Evolutionary conservation across 2,888 invertebrate genomes (phyloP), one percentile per base, ranked within the genome.

Genomic region (Polymixis flavicincta): DNA sequence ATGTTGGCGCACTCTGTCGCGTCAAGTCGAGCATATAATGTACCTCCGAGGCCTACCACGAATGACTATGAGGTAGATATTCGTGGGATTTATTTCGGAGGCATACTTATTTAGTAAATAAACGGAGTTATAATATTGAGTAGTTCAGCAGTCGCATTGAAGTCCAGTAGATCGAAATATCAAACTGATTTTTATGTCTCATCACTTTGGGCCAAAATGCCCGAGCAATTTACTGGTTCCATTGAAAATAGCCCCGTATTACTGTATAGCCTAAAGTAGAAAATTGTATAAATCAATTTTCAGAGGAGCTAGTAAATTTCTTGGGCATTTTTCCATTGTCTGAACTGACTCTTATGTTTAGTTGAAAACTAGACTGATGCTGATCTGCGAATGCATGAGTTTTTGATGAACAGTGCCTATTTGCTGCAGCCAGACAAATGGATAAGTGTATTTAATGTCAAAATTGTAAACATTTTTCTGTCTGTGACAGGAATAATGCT

Each of bases 31-130:
- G 82, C 50, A 60, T 61, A 89, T 90, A 14, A 71, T 93, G 50
- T 93, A 5, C 93, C 92, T 93, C 92, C 89, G 87, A 92, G 91
- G 91, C 91, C 92, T 93, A 92, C 92, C 92, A 91, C 74, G 78
- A 66, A 67, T 79, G 74, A 84, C 90, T 78, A 90, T 83, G 61
- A 45, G 5, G 13, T 0, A 85, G 87, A 81, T 83, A 86, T 78
- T 78, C 80, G 85, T 89, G 92, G 91, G 92, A 92, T 93, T 92
- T 91, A 89, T 80, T 89, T 92, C 89, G 88, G 92, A 92, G 92
- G 90, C n/a, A 54, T 50, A 0, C 19, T 48, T 32, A 2, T 6
- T 19, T 42, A 4, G 2, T 54, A 17, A 54, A 45, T 70, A 28
- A 71, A 52, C 28, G 11, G 7, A 48, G 8, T 45, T n/a, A 45